These are phyloP conservation scores for Zoanthus sociatus DNA, from an alignment of 92 coral and sea anemone species.

Conservation along the genomic window DNA sequence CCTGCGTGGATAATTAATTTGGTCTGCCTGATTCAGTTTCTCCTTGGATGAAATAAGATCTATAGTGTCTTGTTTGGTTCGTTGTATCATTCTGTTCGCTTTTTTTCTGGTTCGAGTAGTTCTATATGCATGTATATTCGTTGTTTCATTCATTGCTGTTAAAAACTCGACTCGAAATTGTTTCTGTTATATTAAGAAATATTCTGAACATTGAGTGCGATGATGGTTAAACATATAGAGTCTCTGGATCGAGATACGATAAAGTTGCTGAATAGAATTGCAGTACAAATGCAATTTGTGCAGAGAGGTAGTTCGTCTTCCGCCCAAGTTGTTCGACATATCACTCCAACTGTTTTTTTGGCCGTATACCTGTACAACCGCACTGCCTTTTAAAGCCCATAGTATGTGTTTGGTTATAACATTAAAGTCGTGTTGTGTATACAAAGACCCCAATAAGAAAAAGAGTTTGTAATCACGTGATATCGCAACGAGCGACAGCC, in stretches of 20 bases:
- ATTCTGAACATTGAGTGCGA: neutral
- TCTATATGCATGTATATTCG: neutral
- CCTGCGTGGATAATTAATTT: conserved; percentile 44
- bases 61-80: neutral
- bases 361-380: conserved; percentile 33
- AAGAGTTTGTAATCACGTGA: conserved; percentile 41
- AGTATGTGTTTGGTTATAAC: conserved; percentile 38
- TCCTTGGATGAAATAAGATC: neutral
- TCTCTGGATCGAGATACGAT: neutral
- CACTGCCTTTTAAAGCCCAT: conserved; percentile 45
- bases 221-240: neutral
- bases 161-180: neutral
- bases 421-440: conserved; percentile 42
- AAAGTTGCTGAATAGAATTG: neutral
- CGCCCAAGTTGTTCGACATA: neutral
- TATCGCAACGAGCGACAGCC: conserved; percentile 17
- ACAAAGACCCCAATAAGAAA: conserved; percentile 40
- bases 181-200: neutral
- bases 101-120: neutral
- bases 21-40: conserved; percentile 35
- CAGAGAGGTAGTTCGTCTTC: conserved; percentile 4
- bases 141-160: neutral
- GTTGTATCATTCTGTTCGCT: neutral
- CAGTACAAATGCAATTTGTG: neutral
- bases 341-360: conserved; percentile 11